A percentile compares a stretch with the other conserved stretches of the same genome.
phyloP scores from a whole-genome alignment of 2,888 invertebrate genomes.

The Hyposoter dolosus region DNA sequence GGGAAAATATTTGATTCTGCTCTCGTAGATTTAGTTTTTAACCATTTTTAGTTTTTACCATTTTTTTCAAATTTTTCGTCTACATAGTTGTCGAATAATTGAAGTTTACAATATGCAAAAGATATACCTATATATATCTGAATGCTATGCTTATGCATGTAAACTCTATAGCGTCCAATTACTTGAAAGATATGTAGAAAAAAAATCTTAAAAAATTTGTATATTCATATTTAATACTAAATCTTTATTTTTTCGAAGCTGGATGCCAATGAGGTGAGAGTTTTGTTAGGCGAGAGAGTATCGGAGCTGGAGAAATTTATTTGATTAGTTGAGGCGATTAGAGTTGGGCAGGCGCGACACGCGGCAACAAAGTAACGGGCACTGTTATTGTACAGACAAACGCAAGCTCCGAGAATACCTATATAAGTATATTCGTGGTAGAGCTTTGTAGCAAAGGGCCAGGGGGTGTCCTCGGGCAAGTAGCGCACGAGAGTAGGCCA shows the following conservation, averaged over 20 bases:
- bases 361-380: conserved; percentile 24
- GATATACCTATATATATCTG: too few relatives aligned
- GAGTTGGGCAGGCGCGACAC: conserved; percentile 21
- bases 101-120: too few relatives aligned
- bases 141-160: too few relatives aligned
- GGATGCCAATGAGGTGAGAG: neutral
- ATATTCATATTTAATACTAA: too few relatives aligned
- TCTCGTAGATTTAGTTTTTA: neutral
- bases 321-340: conserved; percentile 49
- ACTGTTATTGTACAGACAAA: neutral
- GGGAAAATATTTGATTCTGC: neutral
- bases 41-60: too few relatives aligned
- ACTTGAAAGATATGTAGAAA: too few relatives aligned
- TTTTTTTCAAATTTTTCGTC: too few relatives aligned
- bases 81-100: too few relatives aligned
- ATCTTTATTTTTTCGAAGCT: neutral
- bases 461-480: conserved; percentile 63
- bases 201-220: too few relatives aligned
- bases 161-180: too few relatives aligned
- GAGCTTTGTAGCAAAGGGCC: conserved; percentile 25
- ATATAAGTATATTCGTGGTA: conserved; percentile 3
- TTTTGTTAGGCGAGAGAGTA: neutral
- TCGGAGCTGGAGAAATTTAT: conserved; percentile 23
- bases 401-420: neutral
- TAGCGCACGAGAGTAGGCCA: conserved; percentile 68